These are phyloP conservation scores for Channa striata DNA, from an alignment of 2,797 vertebrate species.

Conservation along the genomic window DNA sequence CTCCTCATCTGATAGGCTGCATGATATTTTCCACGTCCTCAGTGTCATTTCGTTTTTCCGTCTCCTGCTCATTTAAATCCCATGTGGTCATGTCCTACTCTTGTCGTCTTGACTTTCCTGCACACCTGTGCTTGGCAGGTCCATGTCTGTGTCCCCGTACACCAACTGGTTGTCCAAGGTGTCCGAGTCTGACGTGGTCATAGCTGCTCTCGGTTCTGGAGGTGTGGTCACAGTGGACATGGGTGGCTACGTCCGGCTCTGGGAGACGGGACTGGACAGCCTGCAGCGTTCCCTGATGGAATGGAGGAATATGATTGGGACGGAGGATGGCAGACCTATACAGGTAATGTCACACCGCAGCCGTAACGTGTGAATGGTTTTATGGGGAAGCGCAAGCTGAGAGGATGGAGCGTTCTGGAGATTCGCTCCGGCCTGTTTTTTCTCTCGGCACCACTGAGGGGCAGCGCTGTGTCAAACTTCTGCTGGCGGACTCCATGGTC, in stretches of 20 bases:
- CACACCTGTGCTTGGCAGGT: slow-evolving; percentile 75
- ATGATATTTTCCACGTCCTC: no score
- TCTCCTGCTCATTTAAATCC: no score
- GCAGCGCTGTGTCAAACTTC: slow-evolving; percentile 38
- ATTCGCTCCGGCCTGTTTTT: slow-evolving; percentile 29
- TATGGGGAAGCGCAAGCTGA: not conserved
- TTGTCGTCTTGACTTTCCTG: not conserved
- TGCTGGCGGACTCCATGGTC: not conserved
- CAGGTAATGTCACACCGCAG: slow-evolving; percentile 84
- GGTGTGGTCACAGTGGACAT: slow-evolving; percentile 93
- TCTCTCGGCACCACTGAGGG: slow-evolving; percentile 59
- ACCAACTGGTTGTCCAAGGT: slow-evolving; percentile 93
- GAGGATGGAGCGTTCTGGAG: not conserved
- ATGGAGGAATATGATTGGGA: slow-evolving; percentile 97
- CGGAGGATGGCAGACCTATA: slow-evolving; percentile 87
- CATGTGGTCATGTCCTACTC: no score
- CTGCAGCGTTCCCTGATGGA: slow-evolving; percentile 93
- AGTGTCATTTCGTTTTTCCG: no score
- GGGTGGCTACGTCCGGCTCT: slow-evolving; percentile 92
- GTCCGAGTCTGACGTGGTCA: slow-evolving; percentile 89
- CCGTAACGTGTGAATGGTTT: not conserved
- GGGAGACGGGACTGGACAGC: slow-evolving; percentile 93
- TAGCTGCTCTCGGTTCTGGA: slow-evolving; percentile 86
- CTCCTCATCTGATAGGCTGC: no score
- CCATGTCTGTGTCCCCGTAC: slow-evolving; percentile 89